A percentile compares a stretch with the other conserved stretches of the same genome.
Evolutionary conservation across 2,797 vertebrate species (phyloP).

Genomic region (Gymnocypris eckloni): DNA sequence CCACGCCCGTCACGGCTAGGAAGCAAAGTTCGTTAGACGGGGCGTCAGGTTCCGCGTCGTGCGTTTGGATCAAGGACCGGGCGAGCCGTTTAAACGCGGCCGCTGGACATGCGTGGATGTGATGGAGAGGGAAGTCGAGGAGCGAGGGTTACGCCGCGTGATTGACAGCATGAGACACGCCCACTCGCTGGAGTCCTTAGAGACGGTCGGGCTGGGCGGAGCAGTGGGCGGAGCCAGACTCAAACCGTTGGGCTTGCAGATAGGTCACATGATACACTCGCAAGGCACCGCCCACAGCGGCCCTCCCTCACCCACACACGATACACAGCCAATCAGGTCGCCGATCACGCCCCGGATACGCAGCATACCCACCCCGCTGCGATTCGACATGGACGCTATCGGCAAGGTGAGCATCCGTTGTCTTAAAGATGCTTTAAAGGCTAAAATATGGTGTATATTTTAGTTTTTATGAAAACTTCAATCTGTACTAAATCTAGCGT

Average conservation of each 20-base stretch:
- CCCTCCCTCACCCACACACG: conserved; percentile 60
- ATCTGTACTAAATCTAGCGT: no score
- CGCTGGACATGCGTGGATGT: conserved; percentile 87
- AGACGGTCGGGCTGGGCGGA: conserved; percentile 70
- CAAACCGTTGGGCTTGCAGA: conserved; percentile 52
- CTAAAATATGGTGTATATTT: no score
- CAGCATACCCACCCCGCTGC: conserved; percentile 69
- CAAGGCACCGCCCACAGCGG: conserved; percentile 65
- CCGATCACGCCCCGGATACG: conserved; percentile 58
- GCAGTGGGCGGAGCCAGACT: conserved; percentile 43
- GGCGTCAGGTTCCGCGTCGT: conserved; percentile 86
- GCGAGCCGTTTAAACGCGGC: conserved; percentile 80
- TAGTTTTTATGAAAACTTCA: no score
- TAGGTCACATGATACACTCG: conserved; percentile 63
- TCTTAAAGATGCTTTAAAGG: no score
- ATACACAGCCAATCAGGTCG: conserved; percentile 24
- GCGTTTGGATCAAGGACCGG: conserved; percentile 77
- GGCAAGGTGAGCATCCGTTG: conserved; percentile 66
- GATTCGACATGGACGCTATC: conserved; percentile 67
- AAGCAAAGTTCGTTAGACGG: conserved; percentile 67
- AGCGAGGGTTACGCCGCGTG: conserved; percentile 68
- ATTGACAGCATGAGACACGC: conserved; percentile 81
- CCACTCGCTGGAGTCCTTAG: conserved; percentile 84
- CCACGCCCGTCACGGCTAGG: conserved; percentile 68
- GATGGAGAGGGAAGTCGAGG: conserved; percentile 73